Conservation (phyloP, 2,888 invertebrate species). For the Caenorhabditis doughertyi region DNA sequence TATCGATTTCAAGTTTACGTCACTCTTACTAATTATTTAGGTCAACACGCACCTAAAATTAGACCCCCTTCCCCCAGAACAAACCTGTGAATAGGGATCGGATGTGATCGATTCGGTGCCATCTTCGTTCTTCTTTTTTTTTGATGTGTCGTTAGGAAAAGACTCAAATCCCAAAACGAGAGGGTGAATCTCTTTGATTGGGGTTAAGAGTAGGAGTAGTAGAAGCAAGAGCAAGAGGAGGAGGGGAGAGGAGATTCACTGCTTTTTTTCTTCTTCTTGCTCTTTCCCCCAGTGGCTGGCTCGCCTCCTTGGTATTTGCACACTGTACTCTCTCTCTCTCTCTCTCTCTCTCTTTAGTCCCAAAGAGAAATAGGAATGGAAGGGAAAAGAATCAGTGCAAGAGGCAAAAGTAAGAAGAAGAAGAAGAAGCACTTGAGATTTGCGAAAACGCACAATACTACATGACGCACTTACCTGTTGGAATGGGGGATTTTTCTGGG, state of each 20-base stretch:
- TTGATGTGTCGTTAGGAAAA: neutral
- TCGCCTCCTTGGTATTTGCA: conserved; percentile 7
- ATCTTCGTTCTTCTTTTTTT: conserved; percentile 14
- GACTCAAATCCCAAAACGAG: neutral
- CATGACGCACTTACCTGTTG: conserved; percentile 58
- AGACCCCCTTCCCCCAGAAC: neutral
- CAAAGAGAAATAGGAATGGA: conserved; percentile 11
- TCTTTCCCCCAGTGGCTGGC: no score
- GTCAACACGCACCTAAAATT: neutral
- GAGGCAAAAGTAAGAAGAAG: conserved; percentile 14
- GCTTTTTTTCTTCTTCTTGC: neutral
- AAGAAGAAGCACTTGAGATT: conserved; percentile 64
- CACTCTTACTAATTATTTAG: conserved; percentile 11
- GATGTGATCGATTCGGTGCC: conserved; percentile 69
- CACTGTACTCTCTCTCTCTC: conserved; percentile 29
- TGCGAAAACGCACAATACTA: conserved; percentile 53
- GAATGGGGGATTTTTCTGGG: neutral
- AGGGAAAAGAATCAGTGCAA: neutral
- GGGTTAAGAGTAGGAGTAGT: conserved; percentile 2
- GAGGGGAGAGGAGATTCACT: neutral
- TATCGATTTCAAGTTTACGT: conserved; percentile 22
- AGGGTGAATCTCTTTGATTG: conserved; percentile 26
- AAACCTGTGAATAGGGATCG: conserved; percentile 74
- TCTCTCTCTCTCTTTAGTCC: neutral
- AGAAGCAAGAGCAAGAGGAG: conserved; percentile 5